Evolutionary conservation across 2,888 invertebrate species (phyloP).

Genomic region (Ochropleura leucogaster): DNA sequence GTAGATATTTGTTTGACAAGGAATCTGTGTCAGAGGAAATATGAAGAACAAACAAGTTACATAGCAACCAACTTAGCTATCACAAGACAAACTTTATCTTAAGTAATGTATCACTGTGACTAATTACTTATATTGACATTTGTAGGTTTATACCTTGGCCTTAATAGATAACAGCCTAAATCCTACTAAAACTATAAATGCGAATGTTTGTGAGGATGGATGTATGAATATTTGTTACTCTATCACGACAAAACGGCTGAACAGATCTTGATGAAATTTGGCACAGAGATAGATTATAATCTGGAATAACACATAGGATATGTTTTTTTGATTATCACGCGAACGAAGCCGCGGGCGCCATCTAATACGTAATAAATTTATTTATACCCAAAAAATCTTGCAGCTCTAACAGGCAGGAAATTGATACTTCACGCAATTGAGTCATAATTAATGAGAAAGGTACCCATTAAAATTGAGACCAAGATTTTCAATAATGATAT

Average conservation of each 20-base stretch:
- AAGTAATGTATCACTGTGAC: constrained; percentile 17
- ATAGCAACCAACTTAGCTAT: constrained; percentile 11
- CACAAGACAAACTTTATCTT: constrained; percentile 16
- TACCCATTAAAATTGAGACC: constrained; percentile 59
- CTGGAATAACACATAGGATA: no score
- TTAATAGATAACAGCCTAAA: background rate
- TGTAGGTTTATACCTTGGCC: constrained; percentile 10
- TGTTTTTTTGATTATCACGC: no score
- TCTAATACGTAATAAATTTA: constrained; percentile 34
- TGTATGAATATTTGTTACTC: no score
- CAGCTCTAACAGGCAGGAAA: constrained; percentile 46
- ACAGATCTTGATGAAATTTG: no score
- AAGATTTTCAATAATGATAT: constrained; percentile 57
- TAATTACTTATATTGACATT: constrained; percentile 18
- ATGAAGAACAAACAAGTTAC: constrained; percentile 14
- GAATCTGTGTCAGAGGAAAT: background rate
- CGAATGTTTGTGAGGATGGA: no score
- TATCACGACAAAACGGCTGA: no score
- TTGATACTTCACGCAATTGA: constrained; percentile 64
- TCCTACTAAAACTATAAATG: no score
- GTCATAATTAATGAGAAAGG: constrained; percentile 60
- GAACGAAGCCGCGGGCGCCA: no score
- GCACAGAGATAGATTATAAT: no score
- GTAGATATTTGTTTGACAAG: constrained; percentile 9
- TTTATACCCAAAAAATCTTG: constrained; percentile 32